A percentile compares a stretch with the other conserved stretches of the same genome.
Conservation (phyloP, 1,140 invertebrate genomes). For the Caenorhabditis inopinata region DNA sequence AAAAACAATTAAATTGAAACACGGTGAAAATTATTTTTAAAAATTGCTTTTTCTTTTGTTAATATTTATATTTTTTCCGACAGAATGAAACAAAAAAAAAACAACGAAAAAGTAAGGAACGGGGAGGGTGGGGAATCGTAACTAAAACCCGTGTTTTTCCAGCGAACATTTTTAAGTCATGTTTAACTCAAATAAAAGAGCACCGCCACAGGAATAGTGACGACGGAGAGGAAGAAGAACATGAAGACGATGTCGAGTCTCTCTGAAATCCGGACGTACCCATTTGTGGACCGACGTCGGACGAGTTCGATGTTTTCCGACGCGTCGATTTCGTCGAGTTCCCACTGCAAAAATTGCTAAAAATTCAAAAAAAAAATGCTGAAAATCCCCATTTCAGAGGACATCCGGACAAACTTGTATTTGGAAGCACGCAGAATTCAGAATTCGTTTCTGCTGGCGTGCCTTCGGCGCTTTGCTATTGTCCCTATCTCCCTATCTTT, state of each 20-base stretch:
- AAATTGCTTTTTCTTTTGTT: no score
- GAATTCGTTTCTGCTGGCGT: no score
- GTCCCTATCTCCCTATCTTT: no score
- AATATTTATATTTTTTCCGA: no score
- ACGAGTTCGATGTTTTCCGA: not conserved
- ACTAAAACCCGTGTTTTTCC: not conserved
- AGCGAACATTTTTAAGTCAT: not conserved
- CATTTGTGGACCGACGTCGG: conserved; percentile 51
- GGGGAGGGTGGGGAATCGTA: no score
- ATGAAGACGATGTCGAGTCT: conserved; percentile 57
- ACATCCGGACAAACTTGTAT: not conserved
- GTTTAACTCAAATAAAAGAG: conserved; percentile 48
- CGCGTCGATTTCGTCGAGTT: conserved; percentile 41
- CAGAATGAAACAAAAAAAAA: no score
- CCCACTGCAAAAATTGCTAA: conserved; percentile 34
- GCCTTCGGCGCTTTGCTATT: no score
- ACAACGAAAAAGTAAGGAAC: no score
- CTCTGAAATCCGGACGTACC: conserved; percentile 57
- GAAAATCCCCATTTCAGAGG: not conserved
- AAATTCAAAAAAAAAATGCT: no score
- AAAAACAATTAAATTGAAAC: not conserved
- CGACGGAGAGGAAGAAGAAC: conserved; percentile 54
- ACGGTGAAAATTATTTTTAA: not conserved
- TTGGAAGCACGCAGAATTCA: no score
- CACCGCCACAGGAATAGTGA: conserved; percentile 57